Conservation (phyloP, 2,888 invertebrate species). For the Aporophyla nigra region DNA sequence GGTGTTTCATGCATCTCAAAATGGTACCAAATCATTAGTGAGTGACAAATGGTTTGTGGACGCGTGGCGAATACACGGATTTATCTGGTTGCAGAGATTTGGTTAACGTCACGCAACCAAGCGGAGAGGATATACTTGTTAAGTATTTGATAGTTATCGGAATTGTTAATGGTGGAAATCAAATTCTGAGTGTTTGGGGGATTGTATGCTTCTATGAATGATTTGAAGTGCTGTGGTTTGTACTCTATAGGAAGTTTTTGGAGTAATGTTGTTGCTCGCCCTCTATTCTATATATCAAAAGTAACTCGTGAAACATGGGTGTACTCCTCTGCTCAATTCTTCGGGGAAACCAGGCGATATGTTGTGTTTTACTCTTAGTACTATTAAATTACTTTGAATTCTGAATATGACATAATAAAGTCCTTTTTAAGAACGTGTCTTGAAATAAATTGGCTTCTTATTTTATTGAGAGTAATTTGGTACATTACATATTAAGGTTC, state of each 20-base stretch:
- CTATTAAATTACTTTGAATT: too few relatives aligned
- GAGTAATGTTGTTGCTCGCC: too few relatives aligned
- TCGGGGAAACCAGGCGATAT: too few relatives aligned
- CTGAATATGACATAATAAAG: too few relatives aligned
- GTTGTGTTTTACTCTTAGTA: too few relatives aligned
- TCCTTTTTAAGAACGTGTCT: too few relatives aligned
- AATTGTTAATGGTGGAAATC: slow-evolving; percentile 25
- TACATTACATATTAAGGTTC: background rate
- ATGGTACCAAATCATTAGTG: slow-evolving; percentile 66
- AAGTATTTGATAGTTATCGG: slow-evolving; percentile 36
- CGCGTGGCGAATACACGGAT: slow-evolving; percentile 63
- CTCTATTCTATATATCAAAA: too few relatives aligned
- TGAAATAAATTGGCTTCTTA: background rate
- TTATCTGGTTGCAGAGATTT: slow-evolving; percentile 59
- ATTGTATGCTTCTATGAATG: background rate
- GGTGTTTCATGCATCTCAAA: slow-evolving; percentile 57
- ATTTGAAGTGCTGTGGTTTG: background rate
- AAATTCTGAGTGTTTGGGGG: background rate
- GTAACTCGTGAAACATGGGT: too few relatives aligned
- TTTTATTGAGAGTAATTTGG: background rate
- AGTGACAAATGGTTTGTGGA: slow-evolving; percentile 66
- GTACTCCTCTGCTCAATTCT: too few relatives aligned
- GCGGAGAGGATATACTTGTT: slow-evolving; percentile 37
- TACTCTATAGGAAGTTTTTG: too few relatives aligned
- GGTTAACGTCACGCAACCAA: slow-evolving; percentile 39